Evolutionary conservation across 2,888 invertebrate species (phyloP), one percentile per base, ranked within the genome.

Genomic region (Cephus rjabovi): DNA sequence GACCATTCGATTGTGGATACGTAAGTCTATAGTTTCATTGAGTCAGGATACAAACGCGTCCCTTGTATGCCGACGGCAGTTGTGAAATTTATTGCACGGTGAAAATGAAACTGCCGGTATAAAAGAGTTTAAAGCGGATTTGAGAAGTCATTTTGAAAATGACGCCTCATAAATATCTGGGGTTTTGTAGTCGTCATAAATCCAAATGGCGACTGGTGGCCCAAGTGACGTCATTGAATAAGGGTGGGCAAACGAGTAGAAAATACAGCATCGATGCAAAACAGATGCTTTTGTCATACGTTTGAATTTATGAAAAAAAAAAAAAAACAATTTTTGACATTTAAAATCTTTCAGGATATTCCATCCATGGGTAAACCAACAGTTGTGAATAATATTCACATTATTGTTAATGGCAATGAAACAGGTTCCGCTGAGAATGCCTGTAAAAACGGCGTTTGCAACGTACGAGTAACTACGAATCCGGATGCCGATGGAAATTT

Each of bases 301-400:
- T 56, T 9, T 23, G 9, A 9, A 56, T 56, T 0, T 1, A 23
- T 31, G 3, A 31, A 15, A 31, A 70, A 11, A 15, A 31, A 70
- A 11, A 40, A 9, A 6, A n/a, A 30, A 11, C 0, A 30, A 23
- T 2, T 56, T 56, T 0, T 56, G 9, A 40, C 1, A 9, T 56
- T 56, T 23, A 2, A 31, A 30, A 71, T 33, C 12, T 71, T 71
- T 71, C 71, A 71, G 34, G 31, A 71, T 11, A 33, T 71, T 31
- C 9, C 33, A 33, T 71, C 70, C 3, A 37, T 71, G 68, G 69
- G 75, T 11, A 69, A 69, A 68, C 70, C 81, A 35, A 80, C 73
- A 23, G 77, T 83, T 33, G 79, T 86, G 35, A 87, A 88, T 75
- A 84, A 86, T 74, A 82, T 88, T 78, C 81, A 81, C 75, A 83